Evolutionary conservation across 2,113 vertebrate genomes (phyloP).

Genomic region (Polyodon spathula): DNA sequence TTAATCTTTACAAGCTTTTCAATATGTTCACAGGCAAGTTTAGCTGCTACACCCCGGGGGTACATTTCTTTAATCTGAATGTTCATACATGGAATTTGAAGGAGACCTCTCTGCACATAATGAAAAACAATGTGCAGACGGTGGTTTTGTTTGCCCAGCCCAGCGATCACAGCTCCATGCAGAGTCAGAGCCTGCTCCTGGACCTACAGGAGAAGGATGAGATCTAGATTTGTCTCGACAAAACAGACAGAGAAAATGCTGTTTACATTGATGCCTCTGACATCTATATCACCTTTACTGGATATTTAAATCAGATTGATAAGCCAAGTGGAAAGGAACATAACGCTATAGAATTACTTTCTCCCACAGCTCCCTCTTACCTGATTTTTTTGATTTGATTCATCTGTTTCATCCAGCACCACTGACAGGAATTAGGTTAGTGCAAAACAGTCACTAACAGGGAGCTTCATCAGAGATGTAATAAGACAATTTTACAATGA

Average conservation of each 20-base stretch:
- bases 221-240: constrained; percentile 78
- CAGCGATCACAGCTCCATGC: constrained; percentile 84
- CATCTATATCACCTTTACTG: constrained; percentile 77
- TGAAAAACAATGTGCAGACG: constrained; percentile 59
- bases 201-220: constrained; percentile 66
- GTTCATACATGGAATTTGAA: constrained; percentile 89
- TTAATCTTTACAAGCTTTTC: constrained; percentile 80
- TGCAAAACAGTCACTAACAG: no score
- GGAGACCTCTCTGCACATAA: constrained; percentile 77
- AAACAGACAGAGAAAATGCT: constrained; percentile 72
- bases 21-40: constrained; percentile 82
- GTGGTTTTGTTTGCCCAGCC: constrained; percentile 76
- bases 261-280: constrained; percentile 80
- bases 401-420: no score
- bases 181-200: constrained; percentile 81
- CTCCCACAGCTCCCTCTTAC: no score
- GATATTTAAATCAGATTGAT: no score
- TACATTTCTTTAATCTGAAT: constrained; percentile 80
- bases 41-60: constrained; percentile 71
- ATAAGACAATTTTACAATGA: no score
- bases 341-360: no score
- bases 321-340: no score
- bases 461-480: no score
- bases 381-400: no score
- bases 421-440: no score